These are phyloP conservation scores for Larimichthys polyactis DNA, from an alignment of 2,113 vertebrate species.

Conservation along the genomic window DNA sequence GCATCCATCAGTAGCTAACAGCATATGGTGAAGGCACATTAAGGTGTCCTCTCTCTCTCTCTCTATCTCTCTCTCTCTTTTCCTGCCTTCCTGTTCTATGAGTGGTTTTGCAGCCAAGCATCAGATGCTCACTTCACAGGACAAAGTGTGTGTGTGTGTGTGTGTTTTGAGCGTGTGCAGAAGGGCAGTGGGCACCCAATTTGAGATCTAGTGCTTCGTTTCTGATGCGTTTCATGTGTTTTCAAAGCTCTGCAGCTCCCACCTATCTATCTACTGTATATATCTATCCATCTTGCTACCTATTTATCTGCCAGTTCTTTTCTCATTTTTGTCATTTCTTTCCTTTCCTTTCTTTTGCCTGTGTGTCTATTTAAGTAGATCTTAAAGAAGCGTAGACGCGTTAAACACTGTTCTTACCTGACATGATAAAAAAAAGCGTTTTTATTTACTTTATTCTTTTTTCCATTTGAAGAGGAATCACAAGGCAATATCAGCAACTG, in stretches of 20 bases:
- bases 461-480: conserved; percentile 29
- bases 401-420: neutral
- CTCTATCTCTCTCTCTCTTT: conserved; percentile 40
- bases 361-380: neutral
- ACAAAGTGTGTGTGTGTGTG: conserved; percentile 33
- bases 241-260: conserved; percentile 34
- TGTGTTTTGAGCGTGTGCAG: conserved; percentile 14
- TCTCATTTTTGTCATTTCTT: neutral
- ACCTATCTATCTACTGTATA: neutral
- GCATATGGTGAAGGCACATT: conserved; percentile 75
- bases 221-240: conserved; percentile 49
- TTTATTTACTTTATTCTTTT: neutral
- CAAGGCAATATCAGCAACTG: conserved; percentile 40
- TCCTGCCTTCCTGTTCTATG: conserved; percentile 40
- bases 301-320: neutral
- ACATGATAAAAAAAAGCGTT: neutral
- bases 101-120: conserved; percentile 62
- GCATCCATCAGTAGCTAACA: conserved; percentile 69
- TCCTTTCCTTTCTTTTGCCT: neutral
- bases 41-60: conserved; percentile 59
- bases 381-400: neutral
- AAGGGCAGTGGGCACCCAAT: conserved; percentile 33
- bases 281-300: too few relatives aligned
- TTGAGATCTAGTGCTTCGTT: conserved; percentile 42
- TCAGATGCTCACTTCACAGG: conserved; percentile 73